Evolutionary conservation across 2,797 vertebrate species (phyloP).

Genomic region (Todus mexicanus): DNA sequence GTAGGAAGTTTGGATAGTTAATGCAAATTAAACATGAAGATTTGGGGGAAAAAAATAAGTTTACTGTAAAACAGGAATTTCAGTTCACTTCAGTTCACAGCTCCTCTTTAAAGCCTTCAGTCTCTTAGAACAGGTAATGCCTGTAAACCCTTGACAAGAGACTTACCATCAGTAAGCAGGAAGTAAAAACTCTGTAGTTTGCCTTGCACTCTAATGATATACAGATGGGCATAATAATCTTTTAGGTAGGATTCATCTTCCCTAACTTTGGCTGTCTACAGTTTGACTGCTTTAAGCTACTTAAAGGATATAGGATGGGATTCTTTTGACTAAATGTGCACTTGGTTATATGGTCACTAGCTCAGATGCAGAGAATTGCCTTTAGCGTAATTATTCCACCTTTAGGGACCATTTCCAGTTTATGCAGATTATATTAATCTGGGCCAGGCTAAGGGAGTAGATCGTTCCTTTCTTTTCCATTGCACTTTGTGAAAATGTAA

Average conservation of each 20-base stretch:
- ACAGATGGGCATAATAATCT: background rate
- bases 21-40: background rate
- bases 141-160: background rate
- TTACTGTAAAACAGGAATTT: background rate
- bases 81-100: background rate
- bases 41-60: background rate
- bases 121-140: background rate
- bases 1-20: background rate
- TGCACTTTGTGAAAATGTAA: background rate
- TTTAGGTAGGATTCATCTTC: background rate
- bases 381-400: background rate
- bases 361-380: background rate
- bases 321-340: background rate
- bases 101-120: background rate
- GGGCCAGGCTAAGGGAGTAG: background rate
- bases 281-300: background rate
- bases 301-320: background rate
- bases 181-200: background rate
- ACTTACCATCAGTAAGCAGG: background rate
- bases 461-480: background rate
- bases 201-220: background rate
- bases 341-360: background rate
- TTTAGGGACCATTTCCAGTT: background rate
- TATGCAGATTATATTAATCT: background rate
- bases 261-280: background rate